Evolutionary conservation across 2,888 invertebrate genomes (phyloP).

Genomic region (Idaea aversata): DNA sequence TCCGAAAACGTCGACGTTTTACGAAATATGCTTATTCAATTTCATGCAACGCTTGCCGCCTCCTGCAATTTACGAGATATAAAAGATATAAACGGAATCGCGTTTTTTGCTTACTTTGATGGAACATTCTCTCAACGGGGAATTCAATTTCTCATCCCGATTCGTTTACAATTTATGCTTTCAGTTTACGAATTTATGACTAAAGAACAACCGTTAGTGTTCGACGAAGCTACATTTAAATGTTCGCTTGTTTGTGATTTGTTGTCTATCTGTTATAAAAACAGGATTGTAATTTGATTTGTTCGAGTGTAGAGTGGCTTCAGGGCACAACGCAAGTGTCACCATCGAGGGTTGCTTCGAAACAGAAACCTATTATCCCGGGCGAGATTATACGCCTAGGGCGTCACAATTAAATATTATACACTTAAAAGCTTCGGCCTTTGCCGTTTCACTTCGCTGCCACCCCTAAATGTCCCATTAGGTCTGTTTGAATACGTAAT

Average conservation of each 20-base stretch:
- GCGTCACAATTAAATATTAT: constrained; percentile 82
- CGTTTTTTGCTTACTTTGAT: constrained; percentile 80
- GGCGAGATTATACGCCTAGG: constrained; percentile 81
- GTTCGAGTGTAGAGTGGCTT: constrained; percentile 69
- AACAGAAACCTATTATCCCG: constrained; percentile 81
- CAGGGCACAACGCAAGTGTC: constrained; percentile 76
- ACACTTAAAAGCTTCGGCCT: constrained; percentile 81
- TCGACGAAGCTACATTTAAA: constrained; percentile 10
- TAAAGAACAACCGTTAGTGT: constrained; percentile 35
- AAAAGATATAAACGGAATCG: constrained; percentile 81
- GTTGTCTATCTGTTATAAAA: constrained; percentile 66
- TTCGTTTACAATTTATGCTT: constrained; percentile 70
- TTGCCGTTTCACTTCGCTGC: constrained; percentile 80
- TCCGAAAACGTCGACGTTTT: constrained; percentile 80
- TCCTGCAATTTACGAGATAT: constrained; percentile 81
- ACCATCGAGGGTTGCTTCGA: constrained; percentile 75
- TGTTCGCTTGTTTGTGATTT: constrained; percentile 19
- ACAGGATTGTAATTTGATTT: constrained; percentile 78
- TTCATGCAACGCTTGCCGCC: constrained; percentile 81
- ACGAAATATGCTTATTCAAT: constrained; percentile 81
- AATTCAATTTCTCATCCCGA: constrained; percentile 74
- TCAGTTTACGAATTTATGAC: constrained; percentile 55
- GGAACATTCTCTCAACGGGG: constrained; percentile 77
- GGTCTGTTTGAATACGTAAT: constrained; percentile 81
- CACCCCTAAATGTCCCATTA: constrained; percentile 81